Evolutionary conservation across 2,113 vertebrate species (phyloP).

Genomic region (Hydrolagus affinis): DNA sequence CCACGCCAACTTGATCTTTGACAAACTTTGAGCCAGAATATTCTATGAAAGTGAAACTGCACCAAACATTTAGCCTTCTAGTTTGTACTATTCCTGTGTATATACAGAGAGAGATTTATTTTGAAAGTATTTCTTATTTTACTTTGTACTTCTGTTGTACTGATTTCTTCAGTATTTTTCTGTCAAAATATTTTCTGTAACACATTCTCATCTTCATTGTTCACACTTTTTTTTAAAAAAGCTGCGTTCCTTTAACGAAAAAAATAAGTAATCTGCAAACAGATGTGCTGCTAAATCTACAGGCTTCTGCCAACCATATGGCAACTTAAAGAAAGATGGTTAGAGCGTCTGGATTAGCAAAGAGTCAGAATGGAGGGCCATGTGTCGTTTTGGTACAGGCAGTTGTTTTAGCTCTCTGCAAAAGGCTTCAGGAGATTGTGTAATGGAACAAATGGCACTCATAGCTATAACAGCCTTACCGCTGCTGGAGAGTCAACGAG

Average conservation of each 20-base stretch:
- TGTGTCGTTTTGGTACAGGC: conserved; percentile 90
- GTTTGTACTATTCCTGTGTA: neutral
- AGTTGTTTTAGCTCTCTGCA: conserved; percentile 86
- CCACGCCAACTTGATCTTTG: neutral
- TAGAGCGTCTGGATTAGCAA: conserved; percentile 86
- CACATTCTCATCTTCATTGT: conserved; percentile 23
- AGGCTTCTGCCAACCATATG: conserved; percentile 98
- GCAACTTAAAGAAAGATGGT: conserved; percentile 93
- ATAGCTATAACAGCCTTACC: conserved; percentile 86
- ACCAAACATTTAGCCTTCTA: neutral
- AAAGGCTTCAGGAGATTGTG: conserved; percentile 96
- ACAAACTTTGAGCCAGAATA: conserved; percentile 14
- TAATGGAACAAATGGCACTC: conserved; percentile 96
- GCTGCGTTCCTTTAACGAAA: conserved; percentile 58
- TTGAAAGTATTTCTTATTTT: neutral
- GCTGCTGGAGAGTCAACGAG: conserved; percentile 83
- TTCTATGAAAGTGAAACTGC: neutral
- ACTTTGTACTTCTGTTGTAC: neutral
- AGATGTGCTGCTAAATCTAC: conserved; percentile 98
- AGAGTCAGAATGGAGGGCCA: conserved; percentile 79
- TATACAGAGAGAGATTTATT: neutral
- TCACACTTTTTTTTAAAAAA: conserved; percentile 33
- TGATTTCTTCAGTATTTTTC: conserved; percentile 21
- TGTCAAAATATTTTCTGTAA: conserved; percentile 29
- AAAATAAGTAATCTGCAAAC: conserved; percentile 81